These are phyloP conservation scores for Myotis findleyi DNA, from an alignment of 2,797 vertebrate species.

Conservation along the genomic window DNA sequence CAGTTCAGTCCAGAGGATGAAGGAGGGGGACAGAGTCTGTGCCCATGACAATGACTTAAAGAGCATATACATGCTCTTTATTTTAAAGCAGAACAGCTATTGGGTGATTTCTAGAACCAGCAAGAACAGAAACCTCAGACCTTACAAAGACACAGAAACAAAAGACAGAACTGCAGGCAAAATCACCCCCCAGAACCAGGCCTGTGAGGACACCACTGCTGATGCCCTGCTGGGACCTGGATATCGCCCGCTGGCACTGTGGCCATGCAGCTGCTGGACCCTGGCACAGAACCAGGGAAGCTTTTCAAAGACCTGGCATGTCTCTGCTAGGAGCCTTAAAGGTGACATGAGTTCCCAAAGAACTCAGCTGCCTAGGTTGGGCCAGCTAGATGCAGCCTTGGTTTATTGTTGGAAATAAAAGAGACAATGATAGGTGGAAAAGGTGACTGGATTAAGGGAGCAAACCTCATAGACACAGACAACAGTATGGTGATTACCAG, in stretches of 20 bases:
- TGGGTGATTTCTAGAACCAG: not conserved
- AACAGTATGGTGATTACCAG: not conserved
- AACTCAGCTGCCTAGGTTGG: not conserved
- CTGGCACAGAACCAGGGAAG: not conserved
- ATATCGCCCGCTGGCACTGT: rapidly evolving
- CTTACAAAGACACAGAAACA: not conserved
- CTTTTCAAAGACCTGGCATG: not conserved
- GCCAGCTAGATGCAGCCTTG: not conserved
- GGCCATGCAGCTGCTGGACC: not conserved
- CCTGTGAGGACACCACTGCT: not conserved
- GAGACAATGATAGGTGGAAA: not conserved
- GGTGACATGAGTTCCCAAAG: not conserved
- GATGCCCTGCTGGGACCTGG: not conserved
- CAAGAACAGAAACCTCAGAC: not conserved
- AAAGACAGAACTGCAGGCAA: not conserved
- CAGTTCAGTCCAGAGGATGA: not conserved
- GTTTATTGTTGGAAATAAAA: not conserved
- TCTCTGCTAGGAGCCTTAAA: not conserved
- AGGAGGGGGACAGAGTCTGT: not conserved
- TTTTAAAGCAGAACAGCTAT: conserved; percentile 32
- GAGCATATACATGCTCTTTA: not conserved
- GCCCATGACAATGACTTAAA: not conserved
- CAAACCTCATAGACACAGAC: not conserved
- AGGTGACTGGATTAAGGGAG: not conserved
- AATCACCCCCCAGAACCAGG: not conserved